Base-by-base conservation (phyloP, 2,113 vertebrate genomes). In the Embiotoca jacksoni region DNA sequence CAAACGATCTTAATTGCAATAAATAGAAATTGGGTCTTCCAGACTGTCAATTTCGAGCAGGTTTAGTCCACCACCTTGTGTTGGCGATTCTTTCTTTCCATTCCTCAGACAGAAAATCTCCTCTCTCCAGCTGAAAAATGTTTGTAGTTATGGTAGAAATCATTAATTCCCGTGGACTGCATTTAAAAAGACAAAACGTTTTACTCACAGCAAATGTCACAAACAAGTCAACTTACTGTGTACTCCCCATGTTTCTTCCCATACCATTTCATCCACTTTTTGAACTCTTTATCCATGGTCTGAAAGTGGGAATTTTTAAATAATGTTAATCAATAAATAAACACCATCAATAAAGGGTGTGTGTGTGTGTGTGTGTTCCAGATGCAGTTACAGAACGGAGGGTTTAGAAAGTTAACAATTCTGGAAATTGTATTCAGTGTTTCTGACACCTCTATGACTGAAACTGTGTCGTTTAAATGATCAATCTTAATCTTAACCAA, bases 231-330 rank as follows among this genome's bases (percentile, higher is more conserved):
- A 97, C 97, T 97, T 94, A 99, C 98, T 96, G 98, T 99, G 96
- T 99, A 99, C 89, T 98, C 97, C 75, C 97, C 97, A 30, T 99
- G 97, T 91, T 98, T 99, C 93, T 99, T 99, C 78, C 98, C 98
- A 92, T 99, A 99, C 98, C 98, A 99, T 88, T 96, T 99, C 98
- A 99, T 99, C 98, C 98, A 99, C 90, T 98, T 97, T 88, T 97
- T 97, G 93, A 99, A 99, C 92, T 99, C 97, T 92, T 95, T 95
- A 89, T 99, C 97, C 98, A 99, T 99, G 77, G 94, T 95, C 98
- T 99, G 86, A 72, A 91, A 85, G n/a, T 23, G 23, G 23, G 23
- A 23, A 23, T 23, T 23, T 23, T 23, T 23, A 23, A 23, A 23
- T 23, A 23, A 23, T 23, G 23, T 23, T 23, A 23, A 23, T 23